phyloP scores from a whole-genome alignment of 2,888 invertebrate species.

The Hylaea fasciaria region DNA sequence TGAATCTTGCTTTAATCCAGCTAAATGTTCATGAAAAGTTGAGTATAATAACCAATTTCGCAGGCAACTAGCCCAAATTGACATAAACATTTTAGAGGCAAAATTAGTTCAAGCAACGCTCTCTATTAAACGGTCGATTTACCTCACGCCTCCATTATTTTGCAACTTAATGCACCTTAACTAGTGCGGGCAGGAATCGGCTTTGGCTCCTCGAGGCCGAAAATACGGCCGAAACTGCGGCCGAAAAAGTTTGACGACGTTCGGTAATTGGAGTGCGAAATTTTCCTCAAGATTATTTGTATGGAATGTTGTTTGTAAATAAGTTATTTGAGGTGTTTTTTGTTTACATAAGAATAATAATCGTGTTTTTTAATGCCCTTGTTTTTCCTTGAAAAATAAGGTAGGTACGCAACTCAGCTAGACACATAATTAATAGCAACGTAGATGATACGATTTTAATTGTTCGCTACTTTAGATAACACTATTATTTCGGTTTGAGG shows the following conservation, averaged over 20 bases:
- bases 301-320: too few species aligned
- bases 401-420: too few species aligned
- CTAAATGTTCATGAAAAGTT: not conserved
- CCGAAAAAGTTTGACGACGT: constrained; percentile 4
- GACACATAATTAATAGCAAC: too few species aligned
- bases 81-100: constrained; percentile 12
- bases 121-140: constrained; percentile 21
- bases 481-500: too few species aligned
- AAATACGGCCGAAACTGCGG: not conserved
- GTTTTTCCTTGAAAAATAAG: too few species aligned
- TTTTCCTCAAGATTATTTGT: not conserved
- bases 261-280: constrained; percentile 8
- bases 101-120: constrained; percentile 10
- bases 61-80: constrained; percentile 11
- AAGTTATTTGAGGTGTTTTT: too few species aligned
- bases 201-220: constrained; percentile 4
- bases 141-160: constrained; percentile 17
- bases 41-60: constrained; percentile 12
- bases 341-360: too few species aligned
- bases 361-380: too few species aligned
- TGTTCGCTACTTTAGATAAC: too few species aligned
- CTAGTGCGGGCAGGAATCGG: constrained; percentile 18
- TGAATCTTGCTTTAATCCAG: not conserved
- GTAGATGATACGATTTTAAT: too few species aligned
- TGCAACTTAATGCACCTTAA: constrained; percentile 17